These are phyloP conservation scores for Disparrhopalites patrizii DNA, from an alignment of 2,888 invertebrate genomes.

Conservation along the genomic window DNA sequence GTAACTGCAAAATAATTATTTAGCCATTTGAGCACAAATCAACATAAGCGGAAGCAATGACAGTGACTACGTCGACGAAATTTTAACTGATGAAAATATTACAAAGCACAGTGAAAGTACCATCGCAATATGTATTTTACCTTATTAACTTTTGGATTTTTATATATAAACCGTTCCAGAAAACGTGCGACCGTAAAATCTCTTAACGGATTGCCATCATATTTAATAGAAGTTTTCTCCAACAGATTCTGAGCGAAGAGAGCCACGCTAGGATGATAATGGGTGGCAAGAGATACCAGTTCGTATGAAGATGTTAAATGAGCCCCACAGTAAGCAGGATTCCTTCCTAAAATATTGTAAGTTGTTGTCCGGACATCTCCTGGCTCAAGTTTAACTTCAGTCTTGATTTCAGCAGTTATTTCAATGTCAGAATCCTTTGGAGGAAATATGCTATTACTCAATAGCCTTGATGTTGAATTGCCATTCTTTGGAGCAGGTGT, in stretches of 20 bases:
- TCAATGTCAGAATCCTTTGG: background rate
- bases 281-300: constrained; percentile 64
- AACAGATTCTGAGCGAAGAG: constrained; percentile 79
- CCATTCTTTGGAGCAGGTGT: constrained; percentile 9
- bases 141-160: constrained; percentile 63
- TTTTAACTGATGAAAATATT: background rate
- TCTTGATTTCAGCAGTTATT: background rate
- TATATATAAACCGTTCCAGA: constrained; percentile 90
- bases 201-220: constrained; percentile 87
- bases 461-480: too few relatives aligned
- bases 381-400: constrained; percentile 14
- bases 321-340: constrained; percentile 80
- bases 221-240: constrained; percentile 67
- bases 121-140: too few relatives aligned
- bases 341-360: constrained; percentile 69
- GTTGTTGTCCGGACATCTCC: constrained; percentile 49
- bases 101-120: too few relatives aligned
- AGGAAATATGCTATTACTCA: constrained; percentile 10
- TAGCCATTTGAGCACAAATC: too few relatives aligned
- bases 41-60: too few relatives aligned
- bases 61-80: too few relatives aligned
- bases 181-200: constrained; percentile 89
- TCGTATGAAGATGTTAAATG: constrained; percentile 69
- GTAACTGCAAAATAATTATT: too few relatives aligned
- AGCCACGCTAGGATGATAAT: constrained; percentile 89